phyloP scores from a whole-genome alignment of 2,113 vertebrate species.

The Orthochromis malagaraziensis region DNA sequence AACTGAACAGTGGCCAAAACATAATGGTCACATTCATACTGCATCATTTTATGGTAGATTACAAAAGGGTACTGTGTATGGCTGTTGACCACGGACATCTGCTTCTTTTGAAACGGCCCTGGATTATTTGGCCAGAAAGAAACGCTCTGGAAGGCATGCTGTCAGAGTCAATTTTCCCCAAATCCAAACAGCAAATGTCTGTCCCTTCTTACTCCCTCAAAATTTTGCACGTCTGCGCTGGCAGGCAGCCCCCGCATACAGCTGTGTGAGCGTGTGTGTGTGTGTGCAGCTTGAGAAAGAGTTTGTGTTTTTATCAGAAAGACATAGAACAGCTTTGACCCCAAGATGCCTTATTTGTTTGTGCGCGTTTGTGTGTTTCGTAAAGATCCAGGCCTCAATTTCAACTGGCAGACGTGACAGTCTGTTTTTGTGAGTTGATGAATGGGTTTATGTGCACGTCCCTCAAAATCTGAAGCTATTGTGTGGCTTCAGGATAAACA shows the following conservation, averaged over 20 bases:
- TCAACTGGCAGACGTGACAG: not conserved
- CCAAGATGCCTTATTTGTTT: not conserved
- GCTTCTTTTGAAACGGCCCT: conserved; percentile 32
- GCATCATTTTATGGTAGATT: conserved; percentile 41
- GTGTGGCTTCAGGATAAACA: not conserved
- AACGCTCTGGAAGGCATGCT: conserved; percentile 1
- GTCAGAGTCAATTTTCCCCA: conserved; percentile 38
- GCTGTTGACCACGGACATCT: conserved; percentile 28
- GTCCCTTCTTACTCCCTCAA: conserved; percentile 10
- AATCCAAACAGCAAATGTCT: conserved; percentile 33
- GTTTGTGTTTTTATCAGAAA: conserved; percentile 19
- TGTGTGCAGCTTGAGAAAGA: not conserved
- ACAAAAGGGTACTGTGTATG: conserved; percentile 42
- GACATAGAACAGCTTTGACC: conserved; percentile 17
- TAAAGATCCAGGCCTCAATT: not conserved
- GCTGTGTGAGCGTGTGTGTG: not conserved
- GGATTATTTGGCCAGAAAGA: conserved; percentile 42
- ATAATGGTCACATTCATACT: conserved; percentile 47
- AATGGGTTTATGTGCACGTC: not conserved
- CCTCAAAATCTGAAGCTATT: not conserved
- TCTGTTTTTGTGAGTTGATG: conserved; percentile 15
- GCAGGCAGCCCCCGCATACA: conserved; percentile 17
- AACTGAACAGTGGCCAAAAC: conserved; percentile 44
- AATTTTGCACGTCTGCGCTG: conserved; percentile 24
- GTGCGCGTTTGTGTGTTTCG: not conserved